phyloP scores from a whole-genome alignment of 2,113 vertebrate species.

The Desmodus rotundus region DNA sequence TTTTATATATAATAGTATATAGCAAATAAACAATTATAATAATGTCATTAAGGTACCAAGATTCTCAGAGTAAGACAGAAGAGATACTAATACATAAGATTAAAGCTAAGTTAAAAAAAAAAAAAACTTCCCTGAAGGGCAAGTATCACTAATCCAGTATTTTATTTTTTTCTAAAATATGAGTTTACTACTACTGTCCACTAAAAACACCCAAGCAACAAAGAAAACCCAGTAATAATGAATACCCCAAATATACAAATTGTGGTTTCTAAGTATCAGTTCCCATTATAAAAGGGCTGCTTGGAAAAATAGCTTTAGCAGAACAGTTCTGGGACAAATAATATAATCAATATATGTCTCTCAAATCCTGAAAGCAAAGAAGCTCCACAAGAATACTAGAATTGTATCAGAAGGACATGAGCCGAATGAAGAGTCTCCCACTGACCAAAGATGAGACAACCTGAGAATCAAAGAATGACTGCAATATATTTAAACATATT shows the following conservation, averaged over 20 bases:
- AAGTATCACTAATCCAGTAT: neutral
- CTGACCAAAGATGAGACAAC: neutral
- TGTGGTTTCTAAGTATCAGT: neutral
- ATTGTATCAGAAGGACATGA: neutral
- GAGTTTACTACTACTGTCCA: neutral
- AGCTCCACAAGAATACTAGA: neutral
- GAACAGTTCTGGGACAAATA: neutral
- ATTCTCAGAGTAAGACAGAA: neutral
- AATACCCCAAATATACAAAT: neutral
- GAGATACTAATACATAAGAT: neutral
- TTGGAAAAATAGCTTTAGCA: neutral
- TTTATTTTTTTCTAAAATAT: neutral
- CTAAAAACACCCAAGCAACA: neutral
- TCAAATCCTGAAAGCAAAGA: neutral
- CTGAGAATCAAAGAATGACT: neutral
- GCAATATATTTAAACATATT: neutral
- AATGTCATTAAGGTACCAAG: neutral
- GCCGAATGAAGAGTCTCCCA: neutral
- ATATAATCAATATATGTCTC: neutral
- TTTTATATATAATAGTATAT: neutral
- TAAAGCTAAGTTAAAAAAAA: neutral
- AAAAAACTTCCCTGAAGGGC: neutral
- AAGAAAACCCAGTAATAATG: neutral
- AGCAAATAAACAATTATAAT: neutral
- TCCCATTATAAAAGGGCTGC: neutral